These are phyloP conservation scores for Agapetus fuscipes DNA, from an alignment of 2,888 invertebrate species.

Conservation along the genomic window DNA sequence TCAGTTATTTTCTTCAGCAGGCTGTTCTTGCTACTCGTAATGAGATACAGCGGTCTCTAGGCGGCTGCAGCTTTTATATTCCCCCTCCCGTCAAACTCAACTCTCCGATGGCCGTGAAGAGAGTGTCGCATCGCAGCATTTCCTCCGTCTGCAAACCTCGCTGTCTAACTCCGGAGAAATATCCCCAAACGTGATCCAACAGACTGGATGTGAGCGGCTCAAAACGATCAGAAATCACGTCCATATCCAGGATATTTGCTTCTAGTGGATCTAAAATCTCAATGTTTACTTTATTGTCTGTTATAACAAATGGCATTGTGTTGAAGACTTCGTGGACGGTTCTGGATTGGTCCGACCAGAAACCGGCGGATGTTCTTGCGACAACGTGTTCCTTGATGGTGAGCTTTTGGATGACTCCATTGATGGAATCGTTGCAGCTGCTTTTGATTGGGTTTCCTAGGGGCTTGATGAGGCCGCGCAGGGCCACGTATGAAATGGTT, in stretches of 20 bases:
- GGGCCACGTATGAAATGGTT: conserved; percentile 63
- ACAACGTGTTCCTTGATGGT: conserved; percentile 76
- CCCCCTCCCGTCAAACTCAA: conserved; percentile 58
- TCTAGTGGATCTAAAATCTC: conserved; percentile 68
- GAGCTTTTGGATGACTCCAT: conserved; percentile 71
- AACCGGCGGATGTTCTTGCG: conserved; percentile 73
- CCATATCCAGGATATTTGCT: conserved; percentile 68
- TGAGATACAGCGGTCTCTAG: conserved; percentile 67
- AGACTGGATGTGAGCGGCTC: conserved; percentile 67
- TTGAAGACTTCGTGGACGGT: conserved; percentile 71
- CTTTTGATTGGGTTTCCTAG: conserved; percentile 67
- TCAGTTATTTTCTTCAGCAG: conserved; percentile 63
- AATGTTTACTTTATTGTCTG: conserved; percentile 50
- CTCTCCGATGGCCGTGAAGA: conserved; percentile 73
- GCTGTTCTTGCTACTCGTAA: conserved; percentile 67
- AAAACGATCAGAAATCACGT: conserved; percentile 74
- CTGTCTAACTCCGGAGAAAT: conserved; percentile 73
- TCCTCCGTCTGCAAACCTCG: conserved; percentile 82
- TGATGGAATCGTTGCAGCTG: conserved; percentile 59
- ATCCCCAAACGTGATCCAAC: conserved; percentile 75
- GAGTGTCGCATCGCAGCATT: conserved; percentile 72
- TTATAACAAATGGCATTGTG: conserved; percentile 69
- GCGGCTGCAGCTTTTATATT: conserved; percentile 61
- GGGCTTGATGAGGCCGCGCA: conserved; percentile 66
- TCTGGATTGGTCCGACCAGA: conserved; percentile 76